Percentiles rank a stretch among this genome's conserved stretches.
phyloP scores from a whole-genome alignment of 2,113 vertebrate species.

The Chrysemys picta region DNA sequence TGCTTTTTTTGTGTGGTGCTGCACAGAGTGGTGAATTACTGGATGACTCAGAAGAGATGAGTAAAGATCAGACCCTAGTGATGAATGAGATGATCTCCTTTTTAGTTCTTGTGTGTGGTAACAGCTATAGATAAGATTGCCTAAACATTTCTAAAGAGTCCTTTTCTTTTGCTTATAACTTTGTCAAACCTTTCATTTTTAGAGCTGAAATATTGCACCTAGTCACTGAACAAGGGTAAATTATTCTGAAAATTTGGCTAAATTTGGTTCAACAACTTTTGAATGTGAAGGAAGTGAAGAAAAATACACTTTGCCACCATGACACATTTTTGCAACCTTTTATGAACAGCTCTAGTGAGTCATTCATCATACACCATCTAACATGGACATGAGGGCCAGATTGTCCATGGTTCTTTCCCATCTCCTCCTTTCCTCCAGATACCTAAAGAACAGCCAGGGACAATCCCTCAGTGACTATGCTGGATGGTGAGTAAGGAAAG shows the following conservation, averaged over 20 bases:
- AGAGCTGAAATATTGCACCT: not conserved
- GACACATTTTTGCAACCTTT: not conserved
- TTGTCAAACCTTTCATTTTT: not conserved
- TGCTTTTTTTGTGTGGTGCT: not conserved
- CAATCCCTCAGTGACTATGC: not conserved
- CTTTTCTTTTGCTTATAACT: conserved; percentile 4
- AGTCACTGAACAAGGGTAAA: not conserved
- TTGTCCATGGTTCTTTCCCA: not conserved
- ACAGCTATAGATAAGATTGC: conserved; percentile 23
- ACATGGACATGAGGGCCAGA: not conserved
- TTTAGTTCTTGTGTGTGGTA: conserved; percentile 4
- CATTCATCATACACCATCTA: not conserved
- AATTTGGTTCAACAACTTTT: not conserved
- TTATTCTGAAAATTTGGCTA: not conserved
- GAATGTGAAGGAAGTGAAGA: not conserved
- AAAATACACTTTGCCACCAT: not conserved
- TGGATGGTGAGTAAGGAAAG: not conserved
- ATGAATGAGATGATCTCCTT: conserved; percentile 18
- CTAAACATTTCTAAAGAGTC: conserved; percentile 20
- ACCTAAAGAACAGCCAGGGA: not conserved
- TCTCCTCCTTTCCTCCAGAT: not conserved
- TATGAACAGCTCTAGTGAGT: not conserved
- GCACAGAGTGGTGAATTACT: conserved; percentile 15
- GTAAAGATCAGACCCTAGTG: conserved; percentile 28
- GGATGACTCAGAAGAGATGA: conserved; percentile 25